phyloP scores from a whole-genome alignment of 2,113 vertebrate genomes.

The Colaptes auratus region DNA sequence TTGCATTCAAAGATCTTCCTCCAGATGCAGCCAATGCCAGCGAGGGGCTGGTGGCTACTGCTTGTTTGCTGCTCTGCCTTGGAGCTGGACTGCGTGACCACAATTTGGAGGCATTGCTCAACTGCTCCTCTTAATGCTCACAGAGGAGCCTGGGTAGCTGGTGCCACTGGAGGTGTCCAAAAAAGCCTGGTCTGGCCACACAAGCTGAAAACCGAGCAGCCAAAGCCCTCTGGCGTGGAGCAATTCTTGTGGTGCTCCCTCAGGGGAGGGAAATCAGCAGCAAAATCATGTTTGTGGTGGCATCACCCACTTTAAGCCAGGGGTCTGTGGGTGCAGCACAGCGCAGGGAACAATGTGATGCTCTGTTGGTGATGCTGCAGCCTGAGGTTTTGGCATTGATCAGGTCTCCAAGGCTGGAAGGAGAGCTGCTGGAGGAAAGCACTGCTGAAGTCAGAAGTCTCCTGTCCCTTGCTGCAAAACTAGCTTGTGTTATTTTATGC shows the following conservation, averaged over 20 bases:
- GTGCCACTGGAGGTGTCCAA: background rate
- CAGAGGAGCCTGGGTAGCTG: background rate
- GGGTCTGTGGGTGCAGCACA: background rate
- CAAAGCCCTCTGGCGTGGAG: background rate
- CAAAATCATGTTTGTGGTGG: background rate
- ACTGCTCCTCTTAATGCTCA: background rate
- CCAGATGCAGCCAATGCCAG: background rate
- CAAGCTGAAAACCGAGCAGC: background rate
- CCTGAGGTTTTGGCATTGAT: background rate
- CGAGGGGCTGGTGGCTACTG: accelerated
- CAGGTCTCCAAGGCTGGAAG: background rate
- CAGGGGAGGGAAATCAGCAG: background rate
- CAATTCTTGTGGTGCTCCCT: background rate
- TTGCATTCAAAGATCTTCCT: background rate
- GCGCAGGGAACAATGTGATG: background rate
- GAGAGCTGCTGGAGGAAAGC: background rate
- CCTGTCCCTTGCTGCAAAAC: background rate
- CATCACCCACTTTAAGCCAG: background rate
- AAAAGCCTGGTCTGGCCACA: background rate
- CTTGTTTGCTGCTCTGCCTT: background rate
- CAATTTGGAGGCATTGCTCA: background rate
- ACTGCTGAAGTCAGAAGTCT: background rate
- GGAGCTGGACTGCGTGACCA: background rate
- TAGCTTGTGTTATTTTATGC: background rate
- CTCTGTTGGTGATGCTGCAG: background rate